Percentiles rank a stretch among this genome's conserved stretches.
Evolutionary conservation across 2,797 vertebrate genomes (phyloP).

Genomic region (Peromyscus aztecus): DNA sequence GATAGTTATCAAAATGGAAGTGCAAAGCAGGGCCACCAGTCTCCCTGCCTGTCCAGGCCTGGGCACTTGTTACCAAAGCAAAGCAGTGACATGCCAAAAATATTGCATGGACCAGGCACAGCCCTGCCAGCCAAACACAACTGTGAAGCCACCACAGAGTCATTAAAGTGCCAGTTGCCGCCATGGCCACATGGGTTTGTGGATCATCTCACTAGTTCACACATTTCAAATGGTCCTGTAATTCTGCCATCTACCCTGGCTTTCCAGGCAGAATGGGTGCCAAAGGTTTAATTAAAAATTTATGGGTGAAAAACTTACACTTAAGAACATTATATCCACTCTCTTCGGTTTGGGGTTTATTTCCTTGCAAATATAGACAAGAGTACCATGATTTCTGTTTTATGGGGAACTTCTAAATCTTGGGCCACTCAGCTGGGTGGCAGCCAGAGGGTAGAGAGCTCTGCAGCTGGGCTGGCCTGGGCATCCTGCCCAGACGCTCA

Average conservation of each 20-base stretch:
- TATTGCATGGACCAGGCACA: neutral
- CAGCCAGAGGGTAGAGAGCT: neutral
- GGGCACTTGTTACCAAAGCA: neutral
- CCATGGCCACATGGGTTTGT: neutral
- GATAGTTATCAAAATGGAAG: neutral
- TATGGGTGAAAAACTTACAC: conserved; percentile 60
- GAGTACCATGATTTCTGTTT: neutral
- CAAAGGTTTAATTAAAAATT: conserved; percentile 73
- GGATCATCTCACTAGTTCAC: neutral
- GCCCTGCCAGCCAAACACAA: neutral
- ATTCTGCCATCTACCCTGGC: conserved; percentile 11
- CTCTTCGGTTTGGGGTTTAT: conserved; percentile 49
- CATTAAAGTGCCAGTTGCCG: neutral
- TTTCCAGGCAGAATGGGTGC: conserved; percentile 52
- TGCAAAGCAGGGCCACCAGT: neutral
- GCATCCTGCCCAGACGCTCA: neutral
- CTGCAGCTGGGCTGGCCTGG: neutral
- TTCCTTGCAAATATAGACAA: conserved; percentile 1
- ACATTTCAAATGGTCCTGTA: neutral
- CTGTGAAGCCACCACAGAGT: neutral
- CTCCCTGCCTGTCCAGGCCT: neutral
- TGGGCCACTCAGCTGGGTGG: neutral
- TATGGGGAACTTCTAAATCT: neutral
- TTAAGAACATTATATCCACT: conserved; percentile 60
- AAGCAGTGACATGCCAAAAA: neutral